Base-by-base conservation (phyloP, 2,113 vertebrate species). In the Microtus richardsoni region DNA sequence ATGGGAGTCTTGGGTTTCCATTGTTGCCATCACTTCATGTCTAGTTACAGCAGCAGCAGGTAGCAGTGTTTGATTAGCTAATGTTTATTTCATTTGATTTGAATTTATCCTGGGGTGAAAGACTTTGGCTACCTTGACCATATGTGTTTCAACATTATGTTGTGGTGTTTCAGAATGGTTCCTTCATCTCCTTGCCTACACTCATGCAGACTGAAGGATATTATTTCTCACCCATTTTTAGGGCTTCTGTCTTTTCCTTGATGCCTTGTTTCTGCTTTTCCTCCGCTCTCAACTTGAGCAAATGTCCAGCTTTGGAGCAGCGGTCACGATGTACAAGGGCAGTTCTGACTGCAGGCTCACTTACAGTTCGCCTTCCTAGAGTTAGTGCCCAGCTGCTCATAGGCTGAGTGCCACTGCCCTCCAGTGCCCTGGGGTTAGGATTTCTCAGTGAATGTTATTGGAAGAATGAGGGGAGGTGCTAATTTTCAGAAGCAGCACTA, bases 71-170 rank as follows among this genome's bases (percentile, higher is more conserved):
- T 83, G 5, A 47, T 82, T 87, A 78, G 44, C 12, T 68, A 79
- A 8, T 12, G 47, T 88, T 83, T 93, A 28, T 80, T 96, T 78
- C 5, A 64, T 94, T 94, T 95, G 24, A 73, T 64, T 68, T 73
- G 39, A 84, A 64, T 41, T 44, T 78, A 49, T 91, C 66, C 88
- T 89, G 3, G 28, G 9, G 36, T 41, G 5, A 44, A 26, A 19
- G 12, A 60, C 3, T 16, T 8, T 85, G 58, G 28, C 44, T 26
- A 58, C 19, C 73, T 22, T 49, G 64, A 24, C 30, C 54, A 60
- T 70, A 44, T 26, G 3, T 52, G 11, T 21, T 70, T 70, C 28
- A 71, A 52, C 66, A 28, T 21, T n/a, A 49, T 70, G 19, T 70
- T 2, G 0, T 44, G 13, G 0, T 44, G 13, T 73, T 89, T 87